These are phyloP conservation scores for Raja brachyura DNA, from an alignment of 2,113 vertebrate genomes.

Conservation along the genomic window DNA sequence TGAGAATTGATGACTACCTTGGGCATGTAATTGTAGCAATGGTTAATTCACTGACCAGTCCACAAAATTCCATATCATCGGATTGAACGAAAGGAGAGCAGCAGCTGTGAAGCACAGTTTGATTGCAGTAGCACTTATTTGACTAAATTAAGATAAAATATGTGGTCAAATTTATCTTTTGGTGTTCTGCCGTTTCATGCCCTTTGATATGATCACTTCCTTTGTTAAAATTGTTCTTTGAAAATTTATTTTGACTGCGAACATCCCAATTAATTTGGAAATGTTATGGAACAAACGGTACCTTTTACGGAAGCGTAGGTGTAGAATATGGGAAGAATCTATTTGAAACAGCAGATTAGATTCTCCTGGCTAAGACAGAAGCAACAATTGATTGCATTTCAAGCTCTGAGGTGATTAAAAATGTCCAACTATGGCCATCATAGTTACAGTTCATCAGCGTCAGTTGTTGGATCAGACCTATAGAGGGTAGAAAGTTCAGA, in stretches of 20 bases:
- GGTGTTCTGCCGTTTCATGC: not conserved
- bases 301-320: not conserved
- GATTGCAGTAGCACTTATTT: not conserved
- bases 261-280: not conserved
- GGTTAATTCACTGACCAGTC: not conserved
- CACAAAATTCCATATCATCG: not conserved
- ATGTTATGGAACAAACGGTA: not conserved
- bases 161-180: not conserved
- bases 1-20: not conserved
- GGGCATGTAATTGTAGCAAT: not conserved
- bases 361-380: not conserved
- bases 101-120: not conserved
- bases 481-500: no score
- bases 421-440: not conserved
- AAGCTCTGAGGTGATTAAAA: not conserved
- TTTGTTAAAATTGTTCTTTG: constrained; percentile 1
- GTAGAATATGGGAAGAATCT: not conserved
- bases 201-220: not conserved
- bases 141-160: not conserved
- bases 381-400: constrained; percentile 1
- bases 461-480: no score
- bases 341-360: not conserved
- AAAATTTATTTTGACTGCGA: not conserved
- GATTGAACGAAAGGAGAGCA: constrained; percentile 1
- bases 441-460: not conserved